Conservation (phyloP, 2,888 invertebrate species). For the Cetonia aurata region DNA sequence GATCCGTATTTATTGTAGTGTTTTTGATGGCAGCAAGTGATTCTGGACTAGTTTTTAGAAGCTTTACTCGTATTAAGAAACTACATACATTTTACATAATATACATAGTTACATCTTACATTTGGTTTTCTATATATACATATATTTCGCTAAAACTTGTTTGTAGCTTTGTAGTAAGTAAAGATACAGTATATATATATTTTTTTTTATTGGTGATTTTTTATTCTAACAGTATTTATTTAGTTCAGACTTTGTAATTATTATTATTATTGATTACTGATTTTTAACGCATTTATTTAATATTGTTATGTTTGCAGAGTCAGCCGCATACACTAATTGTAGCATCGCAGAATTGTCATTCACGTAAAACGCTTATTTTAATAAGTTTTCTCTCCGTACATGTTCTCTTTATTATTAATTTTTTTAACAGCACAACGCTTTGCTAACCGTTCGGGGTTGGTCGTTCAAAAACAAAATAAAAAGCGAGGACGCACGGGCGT, state of each 20-base stretch:
- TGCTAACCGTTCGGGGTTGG: conserved; percentile 52
- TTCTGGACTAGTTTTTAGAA: conserved; percentile 45
- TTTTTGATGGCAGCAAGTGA: conserved; percentile 43
- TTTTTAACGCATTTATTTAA: conserved; percentile 63
- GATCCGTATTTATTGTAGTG: conserved; percentile 43
- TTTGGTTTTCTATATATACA: conserved; percentile 2
- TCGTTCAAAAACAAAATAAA: conserved; percentile 29
- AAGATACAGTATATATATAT: conserved; percentile 44
- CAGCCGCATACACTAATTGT: conserved; percentile 66
- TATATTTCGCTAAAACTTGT: conserved; percentile 45
- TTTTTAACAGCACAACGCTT: conserved; percentile 56
- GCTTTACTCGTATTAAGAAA: conserved; percentile 45
- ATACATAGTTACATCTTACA: conserved; percentile 36
- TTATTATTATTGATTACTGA: conserved; percentile 49
- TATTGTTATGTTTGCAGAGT: conserved; percentile 66
- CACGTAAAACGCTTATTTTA: conserved; percentile 63
- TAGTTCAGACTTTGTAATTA: conserved; percentile 44
- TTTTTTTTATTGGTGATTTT: conserved; percentile 43
- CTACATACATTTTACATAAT: conserved; percentile 40
- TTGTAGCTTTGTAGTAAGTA: conserved; percentile 53
- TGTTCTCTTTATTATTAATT: conserved; percentile 44
- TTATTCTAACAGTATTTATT: conserved; percentile 38
- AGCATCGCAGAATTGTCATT: conserved; percentile 65
- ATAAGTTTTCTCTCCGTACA: conserved; percentile 50
- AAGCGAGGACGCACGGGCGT: no score